These are phyloP conservation scores for Microtus ochrogaster DNA, from an alignment of 2,113 vertebrate genomes.

Conservation along the genomic window DNA sequence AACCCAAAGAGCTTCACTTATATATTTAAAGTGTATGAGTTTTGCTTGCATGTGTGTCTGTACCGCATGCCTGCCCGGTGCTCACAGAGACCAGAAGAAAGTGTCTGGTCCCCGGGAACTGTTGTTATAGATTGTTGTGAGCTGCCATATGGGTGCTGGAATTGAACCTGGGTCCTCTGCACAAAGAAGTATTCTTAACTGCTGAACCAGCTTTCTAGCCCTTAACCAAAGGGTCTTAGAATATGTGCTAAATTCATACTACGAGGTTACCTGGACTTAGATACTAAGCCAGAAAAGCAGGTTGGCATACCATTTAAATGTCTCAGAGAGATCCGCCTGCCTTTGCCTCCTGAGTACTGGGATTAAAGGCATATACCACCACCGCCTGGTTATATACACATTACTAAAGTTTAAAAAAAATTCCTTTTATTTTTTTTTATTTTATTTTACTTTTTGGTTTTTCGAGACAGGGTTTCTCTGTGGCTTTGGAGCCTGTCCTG, in stretches of 20 bases:
- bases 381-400: too few species aligned
- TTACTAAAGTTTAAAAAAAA: background rate
- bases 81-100: background rate
- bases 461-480: too few species aligned
- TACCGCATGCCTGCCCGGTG: background rate
- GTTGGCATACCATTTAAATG: background rate
- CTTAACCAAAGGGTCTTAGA: background rate
- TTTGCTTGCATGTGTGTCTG: background rate
- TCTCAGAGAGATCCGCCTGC: background rate
- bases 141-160: background rate
- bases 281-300: conserved; percentile 10
- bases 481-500: too few species aligned
- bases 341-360: too few species aligned
- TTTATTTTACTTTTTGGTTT: too few species aligned
- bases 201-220: background rate
- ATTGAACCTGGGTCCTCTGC: background rate
- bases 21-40: background rate
- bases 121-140: background rate
- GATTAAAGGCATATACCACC: too few species aligned
- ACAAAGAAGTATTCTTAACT: background rate
- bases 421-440: too few species aligned
- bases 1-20: background rate
- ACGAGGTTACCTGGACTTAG: conserved; percentile 17
- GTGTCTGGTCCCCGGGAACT: background rate
- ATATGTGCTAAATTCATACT: conserved; percentile 32